Base-by-base conservation (phyloP, 2,113 vertebrate species). In the Callithrix jacchus region DNA sequence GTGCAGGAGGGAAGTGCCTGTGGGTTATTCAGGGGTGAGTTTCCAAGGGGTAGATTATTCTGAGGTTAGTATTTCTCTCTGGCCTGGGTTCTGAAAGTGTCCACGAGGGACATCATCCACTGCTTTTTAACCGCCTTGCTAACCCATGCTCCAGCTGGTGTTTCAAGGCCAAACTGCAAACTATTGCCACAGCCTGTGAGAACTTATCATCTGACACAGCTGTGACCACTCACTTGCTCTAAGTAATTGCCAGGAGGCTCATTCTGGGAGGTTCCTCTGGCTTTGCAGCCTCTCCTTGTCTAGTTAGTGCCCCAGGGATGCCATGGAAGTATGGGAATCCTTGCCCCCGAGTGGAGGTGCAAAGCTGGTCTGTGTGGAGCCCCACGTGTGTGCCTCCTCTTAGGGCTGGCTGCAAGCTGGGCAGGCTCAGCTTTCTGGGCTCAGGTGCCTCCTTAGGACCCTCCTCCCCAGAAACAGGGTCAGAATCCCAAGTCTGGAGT, bases 401-500 rank as follows among this genome's bases (percentile, higher is more conserved):
- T 18, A 37, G 47, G 52, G n/a, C 11, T 18, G 73, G 71, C 40
- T 14, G 4, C 0, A 56, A 76, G 30, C 16, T 0, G 0, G 88
- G n/a, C 1, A n/a, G 47, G 12, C 49, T 27, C 20, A 56, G 73
- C 37, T 45, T 40, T 66, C 71, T 81, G 35, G 77, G 40, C 10
- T 58, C 84, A 6, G 1, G 68, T 18, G 61, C 35, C 7, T 54
- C 52, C 42, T 42, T n/a, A 71, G 82, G 74, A 21, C 21, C 35
- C 17, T n/a, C 40, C 16, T 40, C 23, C 52, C 49, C 56, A 89
- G 74, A 14, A 93, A 17, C 40, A 56, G 0, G 9, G 73, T 17
- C 5, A 8, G 87, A 49, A 91, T 73, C 73, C 89, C 88, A 92
- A 70, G 85, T 70, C n/a, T 66, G 12, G 49, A 93, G 11, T 52